Evolutionary conservation across 1,140 invertebrate genomes (phyloP), one percentile per base, ranked within the genome.

Genomic region (Callitettix versicolor): DNA sequence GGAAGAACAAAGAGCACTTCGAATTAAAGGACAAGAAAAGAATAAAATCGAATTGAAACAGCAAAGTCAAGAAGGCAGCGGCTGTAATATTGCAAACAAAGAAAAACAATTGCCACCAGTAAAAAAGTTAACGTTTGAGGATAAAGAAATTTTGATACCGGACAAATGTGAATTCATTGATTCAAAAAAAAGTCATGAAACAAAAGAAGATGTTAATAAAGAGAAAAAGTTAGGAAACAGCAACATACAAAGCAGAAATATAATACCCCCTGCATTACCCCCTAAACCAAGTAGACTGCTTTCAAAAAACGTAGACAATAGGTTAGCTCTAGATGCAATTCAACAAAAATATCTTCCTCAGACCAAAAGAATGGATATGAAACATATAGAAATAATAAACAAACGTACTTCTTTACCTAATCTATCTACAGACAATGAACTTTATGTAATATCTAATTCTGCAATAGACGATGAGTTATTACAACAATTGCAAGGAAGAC

Each of bases 191-290:
- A 44, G 6, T 21, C 42, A 44, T 22, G 22, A 17, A 15, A 18
- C 6, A 18, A 44, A 20, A 44, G 22, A 26, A 15, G 21, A 49
- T 26, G 22, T 7, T 14, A 49, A 20, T 20, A 14, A 34, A 30
- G 22, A 34, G 17, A 11, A 15, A 12, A 7, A 49, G 3, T 26
- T 34, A 15, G n/a, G 21, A 14, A 49, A 49, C 22, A 26, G 30
- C 30, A 34, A 49, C 15, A 15, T 34, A 30, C 22, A 49, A 30
- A 34, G 14, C 5, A 40, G 30, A 24, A 50, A 20, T 5, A 41
- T 34, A 21, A 33, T 57, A 17, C 81, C 83, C 24, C 81, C 82
- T 54, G 80, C 79, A 50, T 65, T 84, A 53, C 81, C 81, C 12
- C 82, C 81, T 17, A 84, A 85, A 65, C 82, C 82, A 59, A 22